phyloP scores from a whole-genome alignment of 2,888 invertebrate species.

The Aporophyla nigra region DNA sequence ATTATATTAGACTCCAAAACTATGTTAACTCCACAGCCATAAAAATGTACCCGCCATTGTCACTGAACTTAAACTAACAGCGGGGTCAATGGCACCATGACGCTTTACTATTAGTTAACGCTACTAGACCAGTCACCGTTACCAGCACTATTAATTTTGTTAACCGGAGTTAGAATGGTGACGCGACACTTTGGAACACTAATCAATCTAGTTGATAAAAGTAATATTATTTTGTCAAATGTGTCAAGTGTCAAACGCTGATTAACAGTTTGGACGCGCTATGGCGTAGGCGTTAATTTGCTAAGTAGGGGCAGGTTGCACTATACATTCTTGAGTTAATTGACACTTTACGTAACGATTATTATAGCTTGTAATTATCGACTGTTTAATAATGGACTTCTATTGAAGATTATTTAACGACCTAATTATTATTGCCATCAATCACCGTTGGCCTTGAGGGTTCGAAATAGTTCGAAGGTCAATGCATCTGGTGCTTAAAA shows the following conservation, averaged over 20 bases:
- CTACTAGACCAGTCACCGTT: slow-evolving; percentile 59
- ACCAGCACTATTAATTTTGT: slow-evolving; percentile 59
- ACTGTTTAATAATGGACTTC: slow-evolving; percentile 2
- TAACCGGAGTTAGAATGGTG: slow-evolving; percentile 50
- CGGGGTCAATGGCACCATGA: slow-evolving; percentile 56
- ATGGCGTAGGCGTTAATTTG: slow-evolving; percentile 31
- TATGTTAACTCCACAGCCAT: slow-evolving; percentile 16
- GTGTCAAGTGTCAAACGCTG: slow-evolving; percentile 53
- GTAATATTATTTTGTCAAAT: slow-evolving; percentile 58
- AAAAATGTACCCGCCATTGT: slow-evolving; percentile 37
- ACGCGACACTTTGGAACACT: slow-evolving; percentile 54
- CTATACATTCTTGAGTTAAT: slow-evolving; percentile 21
- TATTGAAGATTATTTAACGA: slow-evolving; percentile 14
- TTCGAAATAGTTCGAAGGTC: not conserved
- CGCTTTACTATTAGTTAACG: slow-evolving; percentile 62
- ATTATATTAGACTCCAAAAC: slow-evolving; percentile 36
- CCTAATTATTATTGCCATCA: slow-evolving; percentile 14
- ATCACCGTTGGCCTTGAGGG: not conserved
- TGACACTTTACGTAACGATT: slow-evolving; percentile 14
- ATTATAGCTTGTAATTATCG: slow-evolving; percentile 28
- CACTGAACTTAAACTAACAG: slow-evolving; percentile 34
- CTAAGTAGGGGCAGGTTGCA: slow-evolving; percentile 18
- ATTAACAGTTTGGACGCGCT: slow-evolving; percentile 38
- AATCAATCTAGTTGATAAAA: slow-evolving; percentile 64
- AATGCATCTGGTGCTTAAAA: not conserved